A percentile compares a stretch with the other conserved stretches of the same genome.
phyloP scores from a whole-genome alignment of 2,888 invertebrate species.

The Linnaemya tessellans region DNA sequence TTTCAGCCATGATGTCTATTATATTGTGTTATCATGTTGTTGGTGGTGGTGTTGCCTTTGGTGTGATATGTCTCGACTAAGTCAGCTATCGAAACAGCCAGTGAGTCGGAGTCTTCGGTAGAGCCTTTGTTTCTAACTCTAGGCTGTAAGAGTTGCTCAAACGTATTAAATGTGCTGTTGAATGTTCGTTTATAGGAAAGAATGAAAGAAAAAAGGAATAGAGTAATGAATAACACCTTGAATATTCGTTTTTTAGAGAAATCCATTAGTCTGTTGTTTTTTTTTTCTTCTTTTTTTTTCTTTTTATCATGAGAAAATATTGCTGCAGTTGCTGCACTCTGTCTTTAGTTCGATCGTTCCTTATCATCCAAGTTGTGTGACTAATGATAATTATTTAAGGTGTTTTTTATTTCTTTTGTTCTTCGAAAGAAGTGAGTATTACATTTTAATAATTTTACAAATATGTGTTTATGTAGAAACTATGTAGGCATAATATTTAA shows the following conservation, averaged over 20 bases:
- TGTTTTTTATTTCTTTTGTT: constrained; percentile 13
- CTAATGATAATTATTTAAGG: constrained; percentile 67
- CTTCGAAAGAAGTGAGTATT: constrained; percentile 23
- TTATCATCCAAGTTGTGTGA: constrained; percentile 66
- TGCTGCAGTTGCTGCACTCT: constrained; percentile 39
- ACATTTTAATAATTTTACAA: constrained; percentile 22
- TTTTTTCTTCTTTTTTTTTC: constrained; percentile 9
- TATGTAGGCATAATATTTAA: not conserved
- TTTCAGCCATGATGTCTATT: constrained; percentile 38
- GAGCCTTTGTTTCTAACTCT: constrained; percentile 49
- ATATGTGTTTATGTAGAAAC: not conserved
- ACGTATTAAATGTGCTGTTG: constrained; percentile 68
- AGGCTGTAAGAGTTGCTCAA: constrained; percentile 59
- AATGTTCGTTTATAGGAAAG: constrained; percentile 34
- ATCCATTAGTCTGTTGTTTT: constrained; percentile 61
- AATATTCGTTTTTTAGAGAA: constrained; percentile 45
- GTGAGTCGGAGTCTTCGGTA: constrained; percentile 14
- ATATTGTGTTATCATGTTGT: constrained; percentile 13
- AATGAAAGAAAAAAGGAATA: constrained; percentile 26
- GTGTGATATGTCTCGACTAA: constrained; percentile 48
- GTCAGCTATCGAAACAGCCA: constrained; percentile 24
- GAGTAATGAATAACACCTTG: constrained; percentile 62
- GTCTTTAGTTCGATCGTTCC: constrained; percentile 37
- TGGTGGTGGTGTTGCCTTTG: constrained; percentile 24
- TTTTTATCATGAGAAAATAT: constrained; percentile 25